Percentiles rank a stretch among this genome's conserved stretches.
phyloP scores from a whole-genome alignment of 2,797 vertebrate species.

The Rhincodon typus region DNA sequence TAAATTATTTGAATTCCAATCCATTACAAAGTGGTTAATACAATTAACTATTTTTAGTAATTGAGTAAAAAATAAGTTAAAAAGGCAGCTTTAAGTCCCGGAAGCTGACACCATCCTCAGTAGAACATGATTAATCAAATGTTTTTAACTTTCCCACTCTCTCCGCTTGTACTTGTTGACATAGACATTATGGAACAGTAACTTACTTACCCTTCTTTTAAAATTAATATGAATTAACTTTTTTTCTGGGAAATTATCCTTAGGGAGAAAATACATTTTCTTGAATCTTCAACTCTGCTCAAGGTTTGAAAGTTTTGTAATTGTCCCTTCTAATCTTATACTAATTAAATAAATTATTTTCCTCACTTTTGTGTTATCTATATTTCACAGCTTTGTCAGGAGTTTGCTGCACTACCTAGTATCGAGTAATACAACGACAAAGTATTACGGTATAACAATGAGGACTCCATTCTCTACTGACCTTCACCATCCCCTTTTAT shows the following conservation, averaged over 20 bases:
- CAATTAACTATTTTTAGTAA: not conserved
- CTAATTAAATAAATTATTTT: not conserved
- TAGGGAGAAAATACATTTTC: not conserved
- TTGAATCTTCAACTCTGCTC: not conserved
- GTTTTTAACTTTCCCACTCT: not conserved
- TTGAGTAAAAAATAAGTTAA: not conserved
- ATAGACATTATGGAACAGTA: not conserved
- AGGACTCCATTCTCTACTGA: not conserved
- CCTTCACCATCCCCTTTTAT: not conserved
- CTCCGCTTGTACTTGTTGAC: not conserved
- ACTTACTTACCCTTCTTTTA: not conserved
- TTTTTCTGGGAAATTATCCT: not conserved
- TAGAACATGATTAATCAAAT: not conserved
- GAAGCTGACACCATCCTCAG: not conserved
- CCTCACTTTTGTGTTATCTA: not conserved
- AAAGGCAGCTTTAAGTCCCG: not conserved
- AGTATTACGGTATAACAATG: not conserved
- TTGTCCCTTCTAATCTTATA: not conserved
- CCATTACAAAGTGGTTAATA: not conserved
- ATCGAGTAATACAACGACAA: not conserved
- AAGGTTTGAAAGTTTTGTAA: not conserved
- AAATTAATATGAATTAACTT: not conserved
- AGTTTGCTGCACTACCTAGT: not conserved
- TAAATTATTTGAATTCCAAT: not conserved
- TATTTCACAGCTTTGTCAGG: not conserved